Conservation (phyloP, 2,113 vertebrate genomes). For the Ramphastos sulfuratus region DNA sequence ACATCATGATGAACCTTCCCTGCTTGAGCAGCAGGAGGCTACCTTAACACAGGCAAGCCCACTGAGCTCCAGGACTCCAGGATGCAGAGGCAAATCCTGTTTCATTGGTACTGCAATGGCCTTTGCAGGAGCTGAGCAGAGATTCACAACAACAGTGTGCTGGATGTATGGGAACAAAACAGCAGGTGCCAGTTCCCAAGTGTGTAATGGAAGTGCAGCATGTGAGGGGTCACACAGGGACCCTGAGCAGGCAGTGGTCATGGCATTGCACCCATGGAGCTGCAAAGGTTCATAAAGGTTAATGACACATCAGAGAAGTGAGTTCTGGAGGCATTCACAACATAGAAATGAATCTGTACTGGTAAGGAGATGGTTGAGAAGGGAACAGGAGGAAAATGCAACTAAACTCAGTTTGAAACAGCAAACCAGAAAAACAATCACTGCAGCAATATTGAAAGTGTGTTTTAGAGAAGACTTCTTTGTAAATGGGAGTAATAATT, state of each 20-base stretch:
- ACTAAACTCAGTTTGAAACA: background rate
- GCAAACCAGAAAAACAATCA: background rate
- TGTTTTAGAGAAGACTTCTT: background rate
- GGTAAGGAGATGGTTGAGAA: background rate
- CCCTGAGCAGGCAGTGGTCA: background rate
- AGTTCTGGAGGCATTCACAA: background rate
- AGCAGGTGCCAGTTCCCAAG: background rate
- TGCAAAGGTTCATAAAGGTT: background rate
- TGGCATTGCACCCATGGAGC: background rate
- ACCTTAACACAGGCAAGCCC: background rate
- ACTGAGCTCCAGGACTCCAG: background rate
- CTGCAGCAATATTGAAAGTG: background rate
- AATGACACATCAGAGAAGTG: background rate
- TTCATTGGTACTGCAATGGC: background rate
- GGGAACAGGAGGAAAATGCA: background rate
- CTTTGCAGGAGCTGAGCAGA: background rate
- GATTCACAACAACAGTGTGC: background rate
- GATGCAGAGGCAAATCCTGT: background rate
- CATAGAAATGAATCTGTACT: background rate
- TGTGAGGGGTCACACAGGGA: background rate
- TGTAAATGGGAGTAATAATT: background rate
- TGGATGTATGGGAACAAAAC: background rate
- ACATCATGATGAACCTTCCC: background rate
- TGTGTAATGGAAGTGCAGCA: background rate
- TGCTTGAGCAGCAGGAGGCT: background rate